Evolutionary conservation across 2,797 vertebrate genomes (phyloP), one percentile per base, ranked within the genome.

Genomic region (Betta splendens): DNA sequence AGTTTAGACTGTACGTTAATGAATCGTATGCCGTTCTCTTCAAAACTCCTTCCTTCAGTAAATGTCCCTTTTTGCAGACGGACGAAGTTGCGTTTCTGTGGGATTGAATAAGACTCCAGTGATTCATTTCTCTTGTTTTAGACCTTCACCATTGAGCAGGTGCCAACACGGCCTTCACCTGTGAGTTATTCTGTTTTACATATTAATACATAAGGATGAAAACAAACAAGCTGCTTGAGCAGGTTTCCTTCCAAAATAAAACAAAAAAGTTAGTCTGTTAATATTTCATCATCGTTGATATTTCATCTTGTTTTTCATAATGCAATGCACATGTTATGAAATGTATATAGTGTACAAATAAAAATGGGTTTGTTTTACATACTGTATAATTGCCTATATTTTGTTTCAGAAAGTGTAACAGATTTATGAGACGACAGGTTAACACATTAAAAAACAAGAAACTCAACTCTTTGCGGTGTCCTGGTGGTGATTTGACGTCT

Each of bases 351-450:
- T 93, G 92, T 93, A 93, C 88, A 36, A 89, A 90, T 91, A 92
- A 91, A 91, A 90, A 88, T 88, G 81, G 79, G 85, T 90, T 90
- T 87, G 89, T 90, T 91, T 91, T 91, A 91, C 87, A 90, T 91
- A 92, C 91, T 93, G 91, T 92, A 93, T 89, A 93, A 92, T 91
- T 91, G 89, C 89, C 90, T 92, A 91, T 92, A 92, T 93, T 92
- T 93, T 92, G 89, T 91, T 92, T 92, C 84, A 87, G 85, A 92
- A n/a, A 89, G 85, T 91, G 91, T 91, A 91, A 91, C 89, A 90
- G 89, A 92, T 92, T 91, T 90, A 92, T 91, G 91, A 91, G 85
- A 91, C 81, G 83, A 75, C 85, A 79, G 86, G 88, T 87, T 91
- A 92, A 93, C 91, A 89, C 90, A 92, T 90, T 92, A 93, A 93